phyloP scores from a whole-genome alignment of 2,113 vertebrate genomes.

The Cyanoliseus patagonus region DNA sequence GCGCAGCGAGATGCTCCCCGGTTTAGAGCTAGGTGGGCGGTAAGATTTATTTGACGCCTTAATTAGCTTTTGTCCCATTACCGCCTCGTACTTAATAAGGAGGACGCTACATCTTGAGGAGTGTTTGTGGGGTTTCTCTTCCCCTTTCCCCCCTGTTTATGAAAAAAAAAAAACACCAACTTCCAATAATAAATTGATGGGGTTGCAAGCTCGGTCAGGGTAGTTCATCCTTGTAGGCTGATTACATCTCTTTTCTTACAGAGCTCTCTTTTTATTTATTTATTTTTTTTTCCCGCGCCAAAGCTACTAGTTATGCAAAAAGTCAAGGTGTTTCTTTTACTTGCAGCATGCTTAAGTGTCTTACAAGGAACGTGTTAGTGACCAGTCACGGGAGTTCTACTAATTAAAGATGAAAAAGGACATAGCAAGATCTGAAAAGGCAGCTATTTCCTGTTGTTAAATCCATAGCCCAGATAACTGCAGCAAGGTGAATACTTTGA shows the following conservation, averaged over 20 bases:
- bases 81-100: not conserved
- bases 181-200: constrained; percentile 3
- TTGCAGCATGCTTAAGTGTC: not conserved
- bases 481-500: constrained; percentile 17
- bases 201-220: not conserved
- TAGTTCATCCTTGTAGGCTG: not conserved
- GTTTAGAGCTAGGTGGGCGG: not conserved
- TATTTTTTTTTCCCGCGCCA: not conserved
- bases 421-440: not conserved
- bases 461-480: not conserved
- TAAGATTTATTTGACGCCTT: not conserved
- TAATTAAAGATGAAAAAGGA: not conserved
- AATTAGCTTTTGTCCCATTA: constrained; percentile 3
- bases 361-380: not conserved
- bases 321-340: not conserved
- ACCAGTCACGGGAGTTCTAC: not conserved
- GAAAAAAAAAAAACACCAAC: not conserved
- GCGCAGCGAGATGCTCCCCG: not conserved
- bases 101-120: not conserved
- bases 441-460: not conserved
- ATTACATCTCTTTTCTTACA: not conserved
- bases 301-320: not conserved
- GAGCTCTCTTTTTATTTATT: not conserved
- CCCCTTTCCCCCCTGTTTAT: not conserved
- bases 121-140: not conserved